phyloP scores from a whole-genome alignment of 2,797 vertebrate genomes.

The Pipistrellus pygmaeus region DNA sequence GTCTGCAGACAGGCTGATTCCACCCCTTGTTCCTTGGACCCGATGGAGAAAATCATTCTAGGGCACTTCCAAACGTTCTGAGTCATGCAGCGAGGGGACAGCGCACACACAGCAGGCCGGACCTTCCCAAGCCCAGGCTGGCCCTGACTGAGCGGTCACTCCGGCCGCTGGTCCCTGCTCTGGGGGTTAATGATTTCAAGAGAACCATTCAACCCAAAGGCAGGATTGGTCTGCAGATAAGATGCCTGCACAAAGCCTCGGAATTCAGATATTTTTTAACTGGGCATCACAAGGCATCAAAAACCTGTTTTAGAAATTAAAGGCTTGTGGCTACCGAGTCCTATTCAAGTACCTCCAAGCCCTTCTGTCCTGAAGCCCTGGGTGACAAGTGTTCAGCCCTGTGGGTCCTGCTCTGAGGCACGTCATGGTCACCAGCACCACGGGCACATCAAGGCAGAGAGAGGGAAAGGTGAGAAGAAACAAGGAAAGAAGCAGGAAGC shows the following conservation, averaged over 20 bases:
- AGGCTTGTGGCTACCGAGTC: neutral
- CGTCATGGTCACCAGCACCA: neutral
- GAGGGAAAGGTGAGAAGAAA: neutral
- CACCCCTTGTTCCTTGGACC: conserved; percentile 9
- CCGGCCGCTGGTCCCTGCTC: neutral
- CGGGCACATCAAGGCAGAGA: neutral
- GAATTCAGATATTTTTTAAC: neutral
- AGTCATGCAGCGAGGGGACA: neutral
- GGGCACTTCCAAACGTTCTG: conserved; percentile 32
- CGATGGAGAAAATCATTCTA: conserved; percentile 40
- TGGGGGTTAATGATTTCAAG: neutral
- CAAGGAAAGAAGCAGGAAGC: neutral
- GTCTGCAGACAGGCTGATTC: conserved; percentile 36
- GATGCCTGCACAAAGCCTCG: neutral
- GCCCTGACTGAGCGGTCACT: neutral
- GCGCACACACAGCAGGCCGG: neutral
- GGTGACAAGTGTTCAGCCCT: neutral
- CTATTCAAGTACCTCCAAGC: neutral
- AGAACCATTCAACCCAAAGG: neutral
- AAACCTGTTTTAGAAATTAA: neutral
- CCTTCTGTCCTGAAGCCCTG: neutral
- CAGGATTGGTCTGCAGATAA: neutral
- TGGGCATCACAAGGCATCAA: neutral
- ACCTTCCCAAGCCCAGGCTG: neutral
- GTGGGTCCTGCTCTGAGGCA: neutral